Evolutionary conservation across 2,113 vertebrate genomes (phyloP).

Genomic region (Trichechus manatus): DNA sequence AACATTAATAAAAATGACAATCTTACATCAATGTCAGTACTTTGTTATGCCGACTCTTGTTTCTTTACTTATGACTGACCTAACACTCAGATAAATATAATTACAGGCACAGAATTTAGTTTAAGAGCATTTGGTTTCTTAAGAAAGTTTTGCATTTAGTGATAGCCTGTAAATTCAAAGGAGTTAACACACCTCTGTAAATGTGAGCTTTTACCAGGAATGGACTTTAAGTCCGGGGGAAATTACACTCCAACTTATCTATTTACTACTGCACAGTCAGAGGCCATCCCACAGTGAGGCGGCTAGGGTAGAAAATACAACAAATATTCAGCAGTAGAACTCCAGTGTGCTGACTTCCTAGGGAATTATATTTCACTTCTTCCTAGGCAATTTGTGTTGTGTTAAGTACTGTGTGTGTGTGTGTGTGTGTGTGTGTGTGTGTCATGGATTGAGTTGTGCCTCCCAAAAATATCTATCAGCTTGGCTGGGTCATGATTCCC

Average conservation of each 20-base stretch:
- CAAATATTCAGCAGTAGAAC: neutral
- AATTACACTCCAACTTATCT: neutral
- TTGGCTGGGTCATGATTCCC: too few relatives aligned
- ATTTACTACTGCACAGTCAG: neutral
- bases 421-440: too few relatives aligned
- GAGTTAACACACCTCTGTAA: neutral
- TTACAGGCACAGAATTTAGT: neutral
- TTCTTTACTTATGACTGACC: neutral
- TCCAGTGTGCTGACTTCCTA: neutral
- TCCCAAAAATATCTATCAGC: too few relatives aligned
- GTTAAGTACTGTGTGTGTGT: neutral
- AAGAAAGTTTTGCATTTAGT: neutral
- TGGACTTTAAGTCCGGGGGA: neutral
- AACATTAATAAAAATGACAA: neutral
- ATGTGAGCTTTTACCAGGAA: neutral
- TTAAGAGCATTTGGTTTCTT: neutral
- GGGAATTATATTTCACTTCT: neutral
- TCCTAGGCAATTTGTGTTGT: neutral
- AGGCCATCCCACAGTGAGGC: neutral
- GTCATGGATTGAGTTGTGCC: too few relatives aligned
- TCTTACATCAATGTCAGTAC: neutral
- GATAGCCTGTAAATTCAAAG: slow-evolving; percentile 13
- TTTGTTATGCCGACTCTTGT: neutral
- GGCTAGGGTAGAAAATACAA: neutral
- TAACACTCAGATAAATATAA: slow-evolving; percentile 32